phyloP scores from a whole-genome alignment of 64 coral and sea anemone genomes.

The Montipora cactus region DNA sequence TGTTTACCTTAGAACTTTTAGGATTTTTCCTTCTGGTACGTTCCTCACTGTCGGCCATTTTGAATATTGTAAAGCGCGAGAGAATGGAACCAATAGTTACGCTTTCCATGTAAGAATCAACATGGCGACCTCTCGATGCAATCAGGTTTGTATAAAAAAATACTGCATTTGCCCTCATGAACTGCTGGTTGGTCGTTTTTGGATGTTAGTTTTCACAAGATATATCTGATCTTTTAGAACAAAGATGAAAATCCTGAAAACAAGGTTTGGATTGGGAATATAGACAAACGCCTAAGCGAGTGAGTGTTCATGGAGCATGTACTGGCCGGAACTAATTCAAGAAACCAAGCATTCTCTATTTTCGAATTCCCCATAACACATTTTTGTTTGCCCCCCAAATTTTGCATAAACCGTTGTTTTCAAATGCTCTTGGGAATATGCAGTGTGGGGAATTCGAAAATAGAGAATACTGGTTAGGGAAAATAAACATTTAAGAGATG shows the following conservation, averaged over 20 bases:
- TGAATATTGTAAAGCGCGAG: constrained; percentile 38
- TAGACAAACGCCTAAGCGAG: constrained; percentile 96
- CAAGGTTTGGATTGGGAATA: constrained; percentile 91
- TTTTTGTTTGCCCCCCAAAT: no score
- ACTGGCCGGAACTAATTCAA: no score
- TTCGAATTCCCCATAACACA: no score
- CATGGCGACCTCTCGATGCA: background rate
- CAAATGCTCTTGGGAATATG: no score
- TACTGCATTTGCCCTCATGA: background rate
- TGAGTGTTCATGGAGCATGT: constrained; percentile 5
- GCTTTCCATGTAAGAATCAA: background rate
- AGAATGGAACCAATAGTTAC: background rate
- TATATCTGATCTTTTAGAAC: background rate
- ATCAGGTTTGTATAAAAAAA: background rate
- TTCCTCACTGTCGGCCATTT: constrained; percentile 81
- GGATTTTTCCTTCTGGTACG: background rate
- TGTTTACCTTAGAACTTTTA: constrained; percentile 15
- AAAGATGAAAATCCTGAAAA: constrained; percentile 23
- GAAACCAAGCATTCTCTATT: no score
- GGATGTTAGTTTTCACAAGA: background rate
- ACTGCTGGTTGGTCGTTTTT: background rate
- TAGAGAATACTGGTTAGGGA: background rate
- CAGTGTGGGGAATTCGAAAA: no score
- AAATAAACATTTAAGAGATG: background rate
- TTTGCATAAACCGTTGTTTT: no score